These are phyloP conservation scores for Urophycis tenuis DNA, from an alignment of 2,797 vertebrate genomes.

Conservation along the genomic window DNA sequence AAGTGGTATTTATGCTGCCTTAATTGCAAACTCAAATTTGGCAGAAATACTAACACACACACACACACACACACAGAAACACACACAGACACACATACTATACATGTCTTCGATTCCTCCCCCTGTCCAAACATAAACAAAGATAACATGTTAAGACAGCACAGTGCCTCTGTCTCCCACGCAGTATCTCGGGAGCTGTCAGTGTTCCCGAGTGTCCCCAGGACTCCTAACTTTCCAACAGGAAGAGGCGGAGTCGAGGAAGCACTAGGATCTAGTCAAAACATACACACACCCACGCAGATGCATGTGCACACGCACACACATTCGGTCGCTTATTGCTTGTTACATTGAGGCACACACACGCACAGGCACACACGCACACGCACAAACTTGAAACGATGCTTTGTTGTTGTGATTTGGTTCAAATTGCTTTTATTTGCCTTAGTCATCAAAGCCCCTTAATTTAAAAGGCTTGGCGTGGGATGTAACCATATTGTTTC, in stretches of 20 bases:
- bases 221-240: conserved; percentile 46
- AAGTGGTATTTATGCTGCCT: neutral
- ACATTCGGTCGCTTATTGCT: neutral
- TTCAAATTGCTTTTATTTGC: neutral
- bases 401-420: neutral
- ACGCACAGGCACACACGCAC: neutral
- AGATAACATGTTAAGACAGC: neutral
- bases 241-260: conserved; percentile 56
- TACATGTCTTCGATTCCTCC: neutral
- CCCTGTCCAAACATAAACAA: neutral
- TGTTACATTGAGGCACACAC: conserved; percentile 14
- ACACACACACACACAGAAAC: neutral
- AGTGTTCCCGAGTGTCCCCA: conserved; percentile 48
- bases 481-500: neutral
- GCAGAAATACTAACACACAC: neutral
- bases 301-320: conserved; percentile 17
- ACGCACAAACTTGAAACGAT: neutral
- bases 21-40: neutral
- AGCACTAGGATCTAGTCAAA: conserved; percentile 43
- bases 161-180: conserved; percentile 8
- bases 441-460: neutral
- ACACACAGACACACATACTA: conserved; percentile 9
- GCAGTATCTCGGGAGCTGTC: conserved; percentile 11
- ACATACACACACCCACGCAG: conserved; percentile 34
- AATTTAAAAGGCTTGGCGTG: neutral